Evolutionary conservation across 2,113 vertebrate genomes (phyloP), one percentile per base, ranked within the genome.

Genomic region (Eidolon helvum): DNA sequence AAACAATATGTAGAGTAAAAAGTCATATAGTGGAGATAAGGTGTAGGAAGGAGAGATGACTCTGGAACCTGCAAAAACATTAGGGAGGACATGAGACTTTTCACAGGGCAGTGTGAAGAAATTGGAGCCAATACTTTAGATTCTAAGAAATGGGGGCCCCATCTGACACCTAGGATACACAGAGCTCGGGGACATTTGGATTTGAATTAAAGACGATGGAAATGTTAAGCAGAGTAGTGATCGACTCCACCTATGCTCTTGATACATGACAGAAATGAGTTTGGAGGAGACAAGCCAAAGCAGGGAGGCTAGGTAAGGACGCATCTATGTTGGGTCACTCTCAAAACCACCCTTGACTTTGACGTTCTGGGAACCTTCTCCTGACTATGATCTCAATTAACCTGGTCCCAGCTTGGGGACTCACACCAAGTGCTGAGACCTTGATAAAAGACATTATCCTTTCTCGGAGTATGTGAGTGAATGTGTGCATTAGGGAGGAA

Each of bases 91-190:
- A 3, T 22, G 15, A 74, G 24, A 61, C 21, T 57, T 75, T 63
- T 18, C 33, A 71, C 0, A 71, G 8, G 3, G 8, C 19, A 77
- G 4, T 10, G 3, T n/a, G 28, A 7, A 30, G 18, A 10, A 8
- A 1, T 10, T 48, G 28, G 7, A 45, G 24, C 6, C 24, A 80
- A 15, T 1, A 6, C 12, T 57, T 10, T 35, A 10, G 1, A 10
- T 63, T 80, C 12, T 26, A 57, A 71, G 15, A 10, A 78, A 5
- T 2, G 2, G 7, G 38, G 68, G 14, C 1, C 45, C 28, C 26
- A 38, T 11, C 1, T 9, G 35, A 63, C 4, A 43, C 9, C 7
- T 19, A 45, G 35, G 48, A 19, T 19, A 19, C 48, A 26, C 2
- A 57, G 61, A 86, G 78, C 9, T 57, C 10, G 2, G 26, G 16